These are phyloP conservation scores for Scaptomyza montana DNA, from an alignment of 1,140 invertebrate genomes.

Conservation along the genomic window DNA sequence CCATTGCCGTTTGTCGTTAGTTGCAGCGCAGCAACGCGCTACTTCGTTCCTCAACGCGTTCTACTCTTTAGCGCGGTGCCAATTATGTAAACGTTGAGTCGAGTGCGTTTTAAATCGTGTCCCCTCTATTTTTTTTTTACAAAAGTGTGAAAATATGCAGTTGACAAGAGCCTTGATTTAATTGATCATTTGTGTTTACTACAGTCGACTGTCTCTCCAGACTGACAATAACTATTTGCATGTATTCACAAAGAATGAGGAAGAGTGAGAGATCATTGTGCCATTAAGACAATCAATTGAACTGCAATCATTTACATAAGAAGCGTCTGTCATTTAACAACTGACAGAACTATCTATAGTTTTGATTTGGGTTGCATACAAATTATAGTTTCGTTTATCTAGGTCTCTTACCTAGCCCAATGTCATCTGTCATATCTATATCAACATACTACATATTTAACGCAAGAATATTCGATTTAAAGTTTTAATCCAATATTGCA, in stretches of 20 bases:
- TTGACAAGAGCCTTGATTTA: slow-evolving; percentile 5
- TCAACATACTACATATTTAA: neutral
- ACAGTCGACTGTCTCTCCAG: neutral
- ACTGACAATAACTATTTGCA: neutral
- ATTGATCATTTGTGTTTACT: neutral
- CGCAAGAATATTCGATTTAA: slow-evolving; percentile 9
- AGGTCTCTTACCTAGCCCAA: slow-evolving; percentile 13
- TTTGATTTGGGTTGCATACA: neutral
- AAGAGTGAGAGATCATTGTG: slow-evolving; percentile 2
- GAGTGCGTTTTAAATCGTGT: slow-evolving; percentile 52
- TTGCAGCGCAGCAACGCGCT: slow-evolving; percentile 59
- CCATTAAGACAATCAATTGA: neutral
- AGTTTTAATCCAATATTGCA: slow-evolving; percentile 10
- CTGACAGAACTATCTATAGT: neutral
- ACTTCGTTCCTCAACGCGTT: slow-evolving; percentile 40
- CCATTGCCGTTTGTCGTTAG: slow-evolving; percentile 34
- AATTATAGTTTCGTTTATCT: slow-evolving; percentile 1
- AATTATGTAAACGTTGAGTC: slow-evolving; percentile 69
- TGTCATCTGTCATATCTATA: neutral
- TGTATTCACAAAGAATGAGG: slow-evolving; percentile 2
- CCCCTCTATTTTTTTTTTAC: slow-evolving; percentile 7
- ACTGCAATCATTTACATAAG: slow-evolving; percentile 32
- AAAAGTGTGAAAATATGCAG: slow-evolving; percentile 57
- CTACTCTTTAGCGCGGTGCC: slow-evolving; percentile 25
- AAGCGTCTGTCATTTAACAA: neutral